Percentiles rank a stretch among this genome's conserved stretches.
Conservation (phyloP, 2,797 vertebrate species). For the Sebastes taczanowskii region DNA sequence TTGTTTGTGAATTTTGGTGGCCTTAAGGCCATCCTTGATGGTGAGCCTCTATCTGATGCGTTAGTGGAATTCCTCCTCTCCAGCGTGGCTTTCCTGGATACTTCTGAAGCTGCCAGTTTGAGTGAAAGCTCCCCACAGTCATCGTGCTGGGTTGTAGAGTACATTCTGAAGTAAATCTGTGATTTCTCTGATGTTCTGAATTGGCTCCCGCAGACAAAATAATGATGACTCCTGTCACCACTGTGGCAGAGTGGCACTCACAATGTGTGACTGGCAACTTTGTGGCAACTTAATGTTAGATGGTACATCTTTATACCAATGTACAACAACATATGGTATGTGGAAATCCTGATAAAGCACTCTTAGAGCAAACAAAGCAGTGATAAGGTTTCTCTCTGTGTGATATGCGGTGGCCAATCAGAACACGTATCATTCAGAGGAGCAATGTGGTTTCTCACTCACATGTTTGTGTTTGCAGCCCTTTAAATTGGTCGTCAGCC, state of each 20-base stretch:
- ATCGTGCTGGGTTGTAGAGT: neutral
- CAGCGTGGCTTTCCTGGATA: neutral
- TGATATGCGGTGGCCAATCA: neutral
- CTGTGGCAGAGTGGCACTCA: neutral
- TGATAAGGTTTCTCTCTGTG: neutral
- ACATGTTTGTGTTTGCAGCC: neutral
- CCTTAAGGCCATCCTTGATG: neutral
- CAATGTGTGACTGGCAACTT: neutral
- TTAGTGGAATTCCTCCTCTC: neutral
- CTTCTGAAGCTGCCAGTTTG: slow-evolving; percentile 14
- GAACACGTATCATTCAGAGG: neutral
- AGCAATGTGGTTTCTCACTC: neutral
- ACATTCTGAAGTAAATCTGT: slow-evolving; percentile 3
- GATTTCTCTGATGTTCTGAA: slow-evolving; percentile 16
- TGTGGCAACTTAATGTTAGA: neutral
- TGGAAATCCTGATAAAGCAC: neutral
- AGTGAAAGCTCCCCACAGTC: slow-evolving; percentile 13
- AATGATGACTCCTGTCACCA: neutral
- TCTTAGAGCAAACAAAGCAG: neutral
- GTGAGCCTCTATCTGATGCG: neutral
- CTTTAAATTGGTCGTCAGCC: neutral
- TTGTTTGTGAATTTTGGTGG: neutral
- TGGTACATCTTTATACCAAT: neutral
- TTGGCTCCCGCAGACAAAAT: slow-evolving; percentile 14
- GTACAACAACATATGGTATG: neutral